Evolutionary conservation across 2,888 invertebrate species (phyloP), one percentile per base, ranked within the genome.

Genomic region (Rhamnusium bicolor): DNA sequence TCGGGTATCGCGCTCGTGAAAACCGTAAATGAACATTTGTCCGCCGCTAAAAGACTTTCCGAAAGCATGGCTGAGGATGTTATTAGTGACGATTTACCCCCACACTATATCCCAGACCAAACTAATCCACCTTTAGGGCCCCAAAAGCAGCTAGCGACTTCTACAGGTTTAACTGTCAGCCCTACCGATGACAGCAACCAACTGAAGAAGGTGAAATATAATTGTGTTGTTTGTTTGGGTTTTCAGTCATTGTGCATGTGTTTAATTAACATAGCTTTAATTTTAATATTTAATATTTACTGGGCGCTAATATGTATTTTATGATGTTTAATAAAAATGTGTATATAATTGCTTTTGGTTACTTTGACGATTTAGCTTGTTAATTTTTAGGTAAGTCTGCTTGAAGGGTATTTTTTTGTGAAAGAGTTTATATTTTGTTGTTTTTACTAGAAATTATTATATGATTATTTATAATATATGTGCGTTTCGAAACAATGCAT

Each of bases 101-200:
- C 70, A 72, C 68, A 77, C 74, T 71, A 65, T 63, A 70, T 70
- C 75, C 66, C 73, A 60, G 54, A 54, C 49, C 72, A 69, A 71
- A 62, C 10, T 40, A 53, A 61, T 77, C 80, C 80, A 74, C 74
- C 84, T 79, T 40, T 85, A 85, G 85, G 83, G 84, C 85, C 85
- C 75, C 75, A 78, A 81, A 81, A 79, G 85, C 85, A 85, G 83
- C 80, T 80, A 73, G 60, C 83, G 73, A 73, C 61, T 71, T 63
- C 80, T 53, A 71, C 75, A 54, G 74, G 63, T 70, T 61, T 62
- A 58, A 89, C 88, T 87, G 90, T 89, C 89, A 90, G 90, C 89
- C 82, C 87, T 86, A 89, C 84, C 82, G 85, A 89, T 67, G 68
- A 54, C 73, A 74, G 76, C 79, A 79, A 79, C 76, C 82, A 83